phyloP scores from a whole-genome alignment of 37 sponge, comb jelly and placozoan genomes.

The Ephydatia muelleri region DNA sequence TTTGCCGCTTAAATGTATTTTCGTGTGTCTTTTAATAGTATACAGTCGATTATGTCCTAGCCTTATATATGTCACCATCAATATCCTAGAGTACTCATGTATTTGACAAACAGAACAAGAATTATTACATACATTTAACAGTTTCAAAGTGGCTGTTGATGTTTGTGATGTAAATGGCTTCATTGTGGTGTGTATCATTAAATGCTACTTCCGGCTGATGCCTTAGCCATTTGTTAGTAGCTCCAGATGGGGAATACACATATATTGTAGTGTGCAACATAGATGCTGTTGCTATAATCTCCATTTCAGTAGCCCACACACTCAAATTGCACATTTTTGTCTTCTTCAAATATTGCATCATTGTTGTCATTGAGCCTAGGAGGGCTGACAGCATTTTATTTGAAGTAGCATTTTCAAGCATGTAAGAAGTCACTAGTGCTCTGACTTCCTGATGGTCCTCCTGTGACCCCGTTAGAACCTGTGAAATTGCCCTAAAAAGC shows the following conservation, averaged over 20 bases:
- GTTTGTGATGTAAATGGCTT: neutral
- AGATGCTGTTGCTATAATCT: neutral
- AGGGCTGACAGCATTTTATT: conserved; percentile 1
- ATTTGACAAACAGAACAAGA: neutral
- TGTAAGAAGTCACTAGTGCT: neutral
- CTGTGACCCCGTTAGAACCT: neutral
- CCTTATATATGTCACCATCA: neutral
- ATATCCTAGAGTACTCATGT: neutral
- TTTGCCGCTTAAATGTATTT: neutral
- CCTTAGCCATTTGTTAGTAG: neutral
- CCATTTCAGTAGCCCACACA: neutral
- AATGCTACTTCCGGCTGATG: neutral
- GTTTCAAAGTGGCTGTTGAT: neutral
- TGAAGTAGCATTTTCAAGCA: neutral
- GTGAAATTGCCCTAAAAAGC: neutral
- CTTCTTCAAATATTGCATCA: neutral
- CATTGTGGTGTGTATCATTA: neutral
- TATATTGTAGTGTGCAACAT: neutral
- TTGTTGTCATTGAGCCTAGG: neutral
- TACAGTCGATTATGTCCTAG: neutral
- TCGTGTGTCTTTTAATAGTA: neutral
- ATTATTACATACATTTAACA: neutral
- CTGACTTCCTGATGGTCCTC: neutral
- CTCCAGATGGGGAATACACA: neutral
- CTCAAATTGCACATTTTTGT: neutral